Conservation (phyloP, 2,113 vertebrate genomes). For the Peucedramus taeniatus region DNA sequence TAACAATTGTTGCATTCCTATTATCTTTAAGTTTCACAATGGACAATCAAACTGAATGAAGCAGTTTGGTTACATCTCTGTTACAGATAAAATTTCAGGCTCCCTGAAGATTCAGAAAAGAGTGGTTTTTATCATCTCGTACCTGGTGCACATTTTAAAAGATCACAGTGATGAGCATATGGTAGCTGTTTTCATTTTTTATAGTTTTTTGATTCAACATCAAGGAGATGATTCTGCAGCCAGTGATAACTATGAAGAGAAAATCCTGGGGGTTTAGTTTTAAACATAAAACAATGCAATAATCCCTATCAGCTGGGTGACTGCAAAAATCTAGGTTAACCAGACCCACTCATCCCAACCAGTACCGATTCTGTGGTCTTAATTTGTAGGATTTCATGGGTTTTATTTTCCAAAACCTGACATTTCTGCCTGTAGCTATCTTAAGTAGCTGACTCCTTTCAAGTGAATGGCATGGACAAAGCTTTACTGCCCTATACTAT, state of each 20-base stretch:
- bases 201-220: slow-evolving; percentile 41
- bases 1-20: not conserved
- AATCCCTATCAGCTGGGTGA: not conserved
- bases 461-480: not conserved
- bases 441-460: not conserved
- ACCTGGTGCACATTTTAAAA: slow-evolving; percentile 30
- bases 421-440: not conserved
- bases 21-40: slow-evolving; percentile 11
- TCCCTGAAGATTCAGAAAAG: slow-evolving; percentile 11
- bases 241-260: slow-evolving; percentile 23
- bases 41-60: not conserved
- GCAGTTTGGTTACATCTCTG: not conserved
- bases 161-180: slow-evolving; percentile 42
- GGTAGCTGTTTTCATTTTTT: slow-evolving; percentile 20
- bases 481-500: not conserved
- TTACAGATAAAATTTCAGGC: slow-evolving; percentile 41
- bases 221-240: slow-evolving; percentile 43
- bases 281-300: slow-evolving; percentile 2
- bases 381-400: not conserved
- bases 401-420: not conserved
- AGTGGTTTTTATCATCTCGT: slow-evolving; percentile 8
- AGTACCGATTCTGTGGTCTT: not conserved
- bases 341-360: not conserved
- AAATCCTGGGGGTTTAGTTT: slow-evolving; percentile 28
- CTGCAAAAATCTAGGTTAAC: slow-evolving; percentile 6